Percentiles rank a stretch among this genome's conserved stretches.
Evolutionary conservation across 1,140 invertebrate species (phyloP).

Genomic region (Penaeus vannamei): DNA sequence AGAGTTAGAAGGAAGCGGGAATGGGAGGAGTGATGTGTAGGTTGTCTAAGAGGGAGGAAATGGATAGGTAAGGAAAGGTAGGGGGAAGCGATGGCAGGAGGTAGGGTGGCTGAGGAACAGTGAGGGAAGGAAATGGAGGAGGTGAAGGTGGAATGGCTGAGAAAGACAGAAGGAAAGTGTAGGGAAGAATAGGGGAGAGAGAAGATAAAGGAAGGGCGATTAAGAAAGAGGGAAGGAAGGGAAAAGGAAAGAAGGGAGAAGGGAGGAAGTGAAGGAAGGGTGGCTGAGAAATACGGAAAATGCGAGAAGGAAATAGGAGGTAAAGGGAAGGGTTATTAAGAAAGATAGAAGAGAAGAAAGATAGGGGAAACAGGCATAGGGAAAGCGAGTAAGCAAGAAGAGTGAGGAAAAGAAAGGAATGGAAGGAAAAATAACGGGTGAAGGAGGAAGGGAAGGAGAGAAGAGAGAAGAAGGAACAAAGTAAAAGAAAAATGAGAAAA

Average conservation of each 20-base stretch:
- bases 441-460: background rate
- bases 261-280: constrained; percentile 23
- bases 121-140: background rate
- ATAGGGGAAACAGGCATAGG: background rate
- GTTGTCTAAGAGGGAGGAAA: too few species aligned
- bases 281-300: too few species aligned
- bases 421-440: background rate
- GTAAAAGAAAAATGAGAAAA: too few species aligned
- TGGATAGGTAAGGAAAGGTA: too few species aligned
- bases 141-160: background rate
- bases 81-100: background rate
- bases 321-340: background rate
- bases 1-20: too few species aligned
- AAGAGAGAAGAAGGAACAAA: background rate
- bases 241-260: background rate
- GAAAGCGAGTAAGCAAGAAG: background rate
- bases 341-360: background rate
- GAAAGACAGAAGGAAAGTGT: background rate
- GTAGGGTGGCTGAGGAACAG: background rate
- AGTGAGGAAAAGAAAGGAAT: background rate
- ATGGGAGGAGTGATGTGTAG: too few species aligned
- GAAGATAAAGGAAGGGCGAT: background rate
- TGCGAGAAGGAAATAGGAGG: background rate
- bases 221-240: background rate
- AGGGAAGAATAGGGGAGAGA: background rate